Evolutionary conservation across 2,113 vertebrate genomes (phyloP), one percentile per base, ranked within the genome.

Genomic region (Tyto alba): DNA sequence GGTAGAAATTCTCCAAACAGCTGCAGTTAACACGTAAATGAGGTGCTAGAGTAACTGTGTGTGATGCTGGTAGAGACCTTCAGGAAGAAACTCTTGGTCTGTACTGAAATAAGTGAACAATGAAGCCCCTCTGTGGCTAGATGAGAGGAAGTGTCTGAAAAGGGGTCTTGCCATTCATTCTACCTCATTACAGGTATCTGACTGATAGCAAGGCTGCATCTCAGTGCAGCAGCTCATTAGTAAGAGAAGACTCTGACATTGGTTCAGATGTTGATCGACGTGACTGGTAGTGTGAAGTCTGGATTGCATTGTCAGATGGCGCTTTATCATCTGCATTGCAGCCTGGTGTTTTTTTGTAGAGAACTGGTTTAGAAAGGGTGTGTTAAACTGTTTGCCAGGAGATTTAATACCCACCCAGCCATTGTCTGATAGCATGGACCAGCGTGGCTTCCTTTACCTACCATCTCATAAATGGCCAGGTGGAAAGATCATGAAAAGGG

Each of bases 191-290:
- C 53, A 91, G 94, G 93, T 97, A 91, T 79, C 45, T 83, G 97
- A 96, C 92, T 94, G 96, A 93, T 97, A 97, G 90, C 93, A 96
- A 97, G 92, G 93, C 94, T 87, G 88, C 36, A 62, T 81, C 95
- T 95, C 95, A 71, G 93, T 75, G 88, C 77, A 91, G 94, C 95
- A 94, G 96, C 97, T 98, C 98, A 97, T 98, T 98, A 98, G 97
- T 92, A 96, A 95, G 97, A 97, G 96, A 96, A 97, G 96, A 93
- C 93, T 97, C 93, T 98, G 98, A 98, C 97, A 96, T 98, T 97
- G 98, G 97, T 96, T 97, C 97, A 97, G 96, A 98, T 97, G 97
- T 96, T 98, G 97, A 97, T 97, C 90, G 96, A 96, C 69, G 19
- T 97, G 97, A 95, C 96, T 97, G 97, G 94, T 89, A 76, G 96